These are phyloP conservation scores for Ridgeia piscesae DNA, from an alignment of 1,140 invertebrate species.

Conservation along the genomic window DNA sequence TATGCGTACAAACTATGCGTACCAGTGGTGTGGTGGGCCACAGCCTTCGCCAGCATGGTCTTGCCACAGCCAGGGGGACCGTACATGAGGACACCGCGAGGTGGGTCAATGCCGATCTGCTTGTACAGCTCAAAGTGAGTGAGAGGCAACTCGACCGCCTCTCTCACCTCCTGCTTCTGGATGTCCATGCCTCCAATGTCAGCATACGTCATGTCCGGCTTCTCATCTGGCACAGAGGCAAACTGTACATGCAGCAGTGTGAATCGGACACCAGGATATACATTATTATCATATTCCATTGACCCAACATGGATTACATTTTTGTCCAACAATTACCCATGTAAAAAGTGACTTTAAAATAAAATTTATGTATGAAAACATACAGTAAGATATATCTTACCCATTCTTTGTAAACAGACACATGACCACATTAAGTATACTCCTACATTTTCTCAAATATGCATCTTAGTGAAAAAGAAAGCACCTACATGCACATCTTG, in stretches of 20 bases:
- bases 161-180: conserved; percentile 98
- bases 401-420: too few relatives aligned
- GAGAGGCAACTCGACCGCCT: conserved; percentile 96
- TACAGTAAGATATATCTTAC: neutral
- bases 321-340: neutral
- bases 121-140: conserved; percentile 99
- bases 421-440: neutral
- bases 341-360: neutral
- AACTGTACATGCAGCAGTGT: neutral
- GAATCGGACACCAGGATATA: neutral
- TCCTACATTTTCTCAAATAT: neutral
- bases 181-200: conserved; percentile 99
- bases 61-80: conserved; percentile 78
- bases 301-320: neutral
- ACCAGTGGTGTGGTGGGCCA: conserved; percentile 94
- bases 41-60: conserved; percentile 99
- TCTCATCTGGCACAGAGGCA: conserved; percentile 75
- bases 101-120: conserved; percentile 89
- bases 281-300: neutral
- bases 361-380: neutral
- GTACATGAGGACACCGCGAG: conserved; percentile 96
- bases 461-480: neutral
- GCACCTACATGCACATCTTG: too few relatives aligned
- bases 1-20: neutral
- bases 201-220: conserved; percentile 94